phyloP scores from a whole-genome alignment of 2,888 invertebrate genomes.

The Cosmorhoe ocellata region DNA sequence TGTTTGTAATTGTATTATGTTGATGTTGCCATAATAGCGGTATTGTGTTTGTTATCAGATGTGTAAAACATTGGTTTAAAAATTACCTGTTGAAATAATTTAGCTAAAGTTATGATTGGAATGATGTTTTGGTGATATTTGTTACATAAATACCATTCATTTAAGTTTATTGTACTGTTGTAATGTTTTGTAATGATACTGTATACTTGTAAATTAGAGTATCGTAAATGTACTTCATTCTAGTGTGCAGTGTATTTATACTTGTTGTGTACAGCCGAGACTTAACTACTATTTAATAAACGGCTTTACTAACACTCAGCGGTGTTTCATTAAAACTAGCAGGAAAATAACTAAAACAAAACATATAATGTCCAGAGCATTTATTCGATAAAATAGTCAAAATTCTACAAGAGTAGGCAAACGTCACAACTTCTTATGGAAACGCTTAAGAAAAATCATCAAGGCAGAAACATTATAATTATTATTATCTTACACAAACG shows the following conservation, averaged over 20 bases:
- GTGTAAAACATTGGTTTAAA: conserved; percentile 46
- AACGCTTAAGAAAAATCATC: conserved; percentile 73
- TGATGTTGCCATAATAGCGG: conserved; percentile 28
- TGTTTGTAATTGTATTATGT: conserved; percentile 30
- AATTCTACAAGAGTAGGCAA: conserved; percentile 82
- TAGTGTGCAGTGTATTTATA: conserved; percentile 59
- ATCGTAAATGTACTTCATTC: conserved; percentile 43
- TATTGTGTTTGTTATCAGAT: conserved; percentile 41
- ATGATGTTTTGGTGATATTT: conserved; percentile 71
- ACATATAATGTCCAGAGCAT: conserved; percentile 71
- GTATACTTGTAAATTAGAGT: conserved; percentile 50
- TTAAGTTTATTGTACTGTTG: conserved; percentile 58
- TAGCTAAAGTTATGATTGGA: conserved; percentile 61
- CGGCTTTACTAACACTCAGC: conserved; percentile 62
- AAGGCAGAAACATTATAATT: conserved; percentile 73
- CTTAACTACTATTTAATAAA: conserved; percentile 70
- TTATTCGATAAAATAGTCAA: conserved; percentile 81
- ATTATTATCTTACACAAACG: conserved; percentile 66
- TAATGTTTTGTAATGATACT: conserved; percentile 36
- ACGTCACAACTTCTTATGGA: conserved; percentile 80
- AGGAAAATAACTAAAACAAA: conserved; percentile 27
- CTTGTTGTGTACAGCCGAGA: conserved; percentile 70
- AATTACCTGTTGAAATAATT: conserved; percentile 60
- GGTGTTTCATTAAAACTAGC: conserved; percentile 29
- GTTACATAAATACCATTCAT: conserved; percentile 56